Conservation (phyloP, 2,113 vertebrate species). For the Petrocephalus zakoni region DNA sequence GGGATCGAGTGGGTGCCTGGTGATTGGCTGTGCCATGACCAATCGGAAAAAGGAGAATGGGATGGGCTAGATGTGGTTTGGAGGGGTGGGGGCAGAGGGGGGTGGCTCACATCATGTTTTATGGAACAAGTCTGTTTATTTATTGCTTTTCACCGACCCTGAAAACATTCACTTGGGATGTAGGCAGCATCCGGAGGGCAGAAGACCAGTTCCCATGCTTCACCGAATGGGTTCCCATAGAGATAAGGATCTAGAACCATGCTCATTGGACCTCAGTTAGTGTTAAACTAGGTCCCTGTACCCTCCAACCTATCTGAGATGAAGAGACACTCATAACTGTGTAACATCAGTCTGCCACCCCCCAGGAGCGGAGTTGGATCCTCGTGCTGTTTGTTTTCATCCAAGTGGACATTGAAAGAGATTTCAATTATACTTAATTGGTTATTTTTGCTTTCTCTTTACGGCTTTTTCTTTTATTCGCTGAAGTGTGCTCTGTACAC, state of each 20-base stretch:
- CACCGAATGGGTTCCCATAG: not conserved
- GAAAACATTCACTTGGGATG: not conserved
- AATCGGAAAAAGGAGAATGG: constrained; percentile 28
- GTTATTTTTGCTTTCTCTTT: not conserved
- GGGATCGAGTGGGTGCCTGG: constrained; percentile 64
- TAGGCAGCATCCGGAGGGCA: not conserved
- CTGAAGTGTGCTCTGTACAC: not conserved
- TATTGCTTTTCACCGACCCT: not conserved
- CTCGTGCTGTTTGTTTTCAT: not conserved
- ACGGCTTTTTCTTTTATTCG: not conserved
- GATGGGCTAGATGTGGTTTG: not conserved
- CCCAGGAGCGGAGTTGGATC: not conserved
- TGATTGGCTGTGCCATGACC: constrained; percentile 37
- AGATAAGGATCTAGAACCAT: not conserved
- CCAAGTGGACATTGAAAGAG: constrained; percentile 6
- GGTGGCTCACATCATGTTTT: not conserved
- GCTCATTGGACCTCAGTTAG: not conserved
- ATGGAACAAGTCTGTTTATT: constrained; percentile 15
- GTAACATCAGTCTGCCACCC: not conserved
- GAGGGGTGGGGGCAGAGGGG: not conserved
- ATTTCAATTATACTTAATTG: constrained; percentile 8
- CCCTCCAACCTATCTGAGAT: not conserved
- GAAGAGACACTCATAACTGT: not conserved
- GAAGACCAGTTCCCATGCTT: not conserved
- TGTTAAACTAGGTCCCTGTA: not conserved